phyloP scores from a whole-genome alignment of 2,888 invertebrate species.

The Sylvicola fuscatus region DNA sequence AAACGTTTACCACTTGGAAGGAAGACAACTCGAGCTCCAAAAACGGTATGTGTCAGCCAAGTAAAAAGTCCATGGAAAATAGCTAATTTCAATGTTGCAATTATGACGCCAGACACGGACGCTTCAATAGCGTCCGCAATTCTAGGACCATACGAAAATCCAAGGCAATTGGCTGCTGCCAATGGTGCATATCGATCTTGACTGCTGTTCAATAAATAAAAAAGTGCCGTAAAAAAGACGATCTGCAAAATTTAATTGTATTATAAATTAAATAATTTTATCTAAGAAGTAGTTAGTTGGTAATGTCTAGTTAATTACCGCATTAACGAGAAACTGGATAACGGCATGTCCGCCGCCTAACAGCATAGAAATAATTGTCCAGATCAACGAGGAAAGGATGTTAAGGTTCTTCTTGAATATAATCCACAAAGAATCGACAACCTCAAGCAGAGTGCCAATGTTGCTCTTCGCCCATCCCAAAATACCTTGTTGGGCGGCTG shows the following conservation, averaged over 20 bases:
- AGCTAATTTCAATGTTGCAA: constrained; percentile 92
- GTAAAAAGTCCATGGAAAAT: constrained; percentile 96
- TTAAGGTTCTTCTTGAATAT: constrained; percentile 85
- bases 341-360: constrained; percentile 81
- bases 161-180: constrained; percentile 55
- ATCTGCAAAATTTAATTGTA: constrained; percentile 35
- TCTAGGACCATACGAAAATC: constrained; percentile 54
- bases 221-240: constrained; percentile 90
- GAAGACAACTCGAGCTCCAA: constrained; percentile 87
- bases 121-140: constrained; percentile 69
- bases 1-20: constrained; percentile 75
- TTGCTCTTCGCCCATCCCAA: constrained; percentile 75
- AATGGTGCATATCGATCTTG: constrained; percentile 80
- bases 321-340: constrained; percentile 65
- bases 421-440: constrained; percentile 71
- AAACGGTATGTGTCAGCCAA: constrained; percentile 90
- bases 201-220: constrained; percentile 82
- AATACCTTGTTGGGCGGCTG: constrained; percentile 34
- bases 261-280: constrained; percentile 1
- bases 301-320: constrained; percentile 30
- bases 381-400: constrained; percentile 61
- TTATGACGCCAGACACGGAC: constrained; percentile 83
- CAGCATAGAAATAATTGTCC: constrained; percentile 70
- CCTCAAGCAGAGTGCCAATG: constrained; percentile 69
- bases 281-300: constrained; percentile 2